A percentile compares a stretch with the other conserved stretches of the same genome.
These are phyloP conservation scores for Poecilia latipinna DNA, from an alignment of 2,113 vertebrate genomes.

Conservation along the genomic window DNA sequence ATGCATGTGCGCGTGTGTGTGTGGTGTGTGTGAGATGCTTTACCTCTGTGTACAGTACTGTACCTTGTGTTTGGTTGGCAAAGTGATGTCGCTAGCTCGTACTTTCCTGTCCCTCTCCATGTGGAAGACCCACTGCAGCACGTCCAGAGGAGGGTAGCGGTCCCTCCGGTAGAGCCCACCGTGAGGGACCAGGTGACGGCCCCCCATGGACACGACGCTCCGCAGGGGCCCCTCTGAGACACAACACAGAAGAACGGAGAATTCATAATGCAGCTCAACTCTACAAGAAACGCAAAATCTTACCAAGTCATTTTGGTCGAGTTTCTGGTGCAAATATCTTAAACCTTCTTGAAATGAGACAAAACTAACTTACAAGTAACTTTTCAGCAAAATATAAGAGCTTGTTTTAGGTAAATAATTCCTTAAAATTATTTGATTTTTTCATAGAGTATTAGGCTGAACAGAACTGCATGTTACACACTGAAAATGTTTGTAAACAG, in stretches of 20 bases:
- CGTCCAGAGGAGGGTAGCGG: conserved; percentile 34
- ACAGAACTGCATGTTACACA: neutral
- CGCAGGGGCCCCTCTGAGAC: conserved; percentile 47
- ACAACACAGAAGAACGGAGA: conserved; percentile 5
- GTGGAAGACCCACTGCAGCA: conserved; percentile 64
- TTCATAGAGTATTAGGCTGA: no score
- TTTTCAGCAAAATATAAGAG: no score
- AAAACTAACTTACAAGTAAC: no score
- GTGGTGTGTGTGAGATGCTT: conserved; percentile 38
- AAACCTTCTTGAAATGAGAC: no score
- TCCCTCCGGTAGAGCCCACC: conserved; percentile 30
- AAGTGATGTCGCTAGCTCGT: conserved; percentile 53
- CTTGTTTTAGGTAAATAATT: no score
- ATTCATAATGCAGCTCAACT: conserved; percentile 30
- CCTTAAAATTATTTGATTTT: no score
- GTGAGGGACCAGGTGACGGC: conserved; percentile 45
- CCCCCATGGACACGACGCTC: conserved; percentile 68
- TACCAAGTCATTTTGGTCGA: no score
- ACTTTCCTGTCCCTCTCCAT: conserved; percentile 64
- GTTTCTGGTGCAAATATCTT: no score
- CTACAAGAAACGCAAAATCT: no score
- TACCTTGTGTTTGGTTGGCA: conserved; percentile 55
- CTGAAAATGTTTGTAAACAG: no score
- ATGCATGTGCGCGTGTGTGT: conserved; percentile 48
- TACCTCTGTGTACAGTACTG: conserved; percentile 42